Conservation (phyloP, 2,797 vertebrate genomes). For the Nasua narica region DNA sequence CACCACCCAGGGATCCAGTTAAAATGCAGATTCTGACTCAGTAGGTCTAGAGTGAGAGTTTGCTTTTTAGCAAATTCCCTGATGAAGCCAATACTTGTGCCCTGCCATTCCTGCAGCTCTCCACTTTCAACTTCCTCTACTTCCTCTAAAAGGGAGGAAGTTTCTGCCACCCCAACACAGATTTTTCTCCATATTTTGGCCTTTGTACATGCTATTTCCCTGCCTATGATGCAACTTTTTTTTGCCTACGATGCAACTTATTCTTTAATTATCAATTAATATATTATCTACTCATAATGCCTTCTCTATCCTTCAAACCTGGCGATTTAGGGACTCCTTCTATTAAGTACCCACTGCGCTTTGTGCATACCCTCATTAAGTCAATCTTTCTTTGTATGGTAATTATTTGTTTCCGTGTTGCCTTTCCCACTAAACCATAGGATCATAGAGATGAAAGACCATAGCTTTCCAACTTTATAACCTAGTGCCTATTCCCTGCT, state of each 20-base stretch:
- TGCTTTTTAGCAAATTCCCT: not conserved
- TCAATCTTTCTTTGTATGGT: not conserved
- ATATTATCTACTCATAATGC: not conserved
- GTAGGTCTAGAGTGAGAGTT: not conserved
- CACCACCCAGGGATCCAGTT: not conserved
- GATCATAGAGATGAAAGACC: not conserved
- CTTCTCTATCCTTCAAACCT: not conserved
- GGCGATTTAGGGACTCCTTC: not conserved
- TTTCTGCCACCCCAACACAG: not conserved
- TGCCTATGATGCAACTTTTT: not conserved
- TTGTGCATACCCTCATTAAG: not conserved
- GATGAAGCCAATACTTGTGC: not conserved
- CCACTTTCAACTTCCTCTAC: not conserved
- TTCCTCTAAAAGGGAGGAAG: too few relatives aligned
- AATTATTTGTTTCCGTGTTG: not conserved
- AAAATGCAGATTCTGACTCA: not conserved
- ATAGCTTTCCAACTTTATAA: not conserved
- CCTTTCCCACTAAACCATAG: not conserved
- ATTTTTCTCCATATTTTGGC: not conserved
- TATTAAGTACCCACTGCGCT: not conserved
- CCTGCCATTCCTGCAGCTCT: not conserved
- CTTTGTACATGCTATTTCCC: not conserved
- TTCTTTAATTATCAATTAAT: not conserved
- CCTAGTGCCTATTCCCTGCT: not conserved
- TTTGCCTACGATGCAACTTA: not conserved